phyloP scores from a whole-genome alignment of 2,113 vertebrate genomes.

The Geococcyx californianus region DNA sequence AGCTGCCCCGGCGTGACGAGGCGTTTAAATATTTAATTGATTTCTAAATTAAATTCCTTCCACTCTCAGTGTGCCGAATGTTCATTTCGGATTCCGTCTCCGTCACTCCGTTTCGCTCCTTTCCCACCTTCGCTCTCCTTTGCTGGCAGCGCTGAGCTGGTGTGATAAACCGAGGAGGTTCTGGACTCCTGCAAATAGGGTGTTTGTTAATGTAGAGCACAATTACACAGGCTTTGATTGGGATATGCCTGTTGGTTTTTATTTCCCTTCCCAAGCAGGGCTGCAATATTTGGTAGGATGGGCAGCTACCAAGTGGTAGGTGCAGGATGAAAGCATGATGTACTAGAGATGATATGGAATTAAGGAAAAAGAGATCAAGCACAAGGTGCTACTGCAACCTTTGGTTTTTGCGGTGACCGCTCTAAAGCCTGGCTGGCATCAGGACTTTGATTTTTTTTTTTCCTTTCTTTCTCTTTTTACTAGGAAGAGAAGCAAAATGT shows the following conservation, averaged over 20 bases:
- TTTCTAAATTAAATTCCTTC: not conserved
- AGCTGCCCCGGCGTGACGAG: not conserved
- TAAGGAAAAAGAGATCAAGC: not conserved
- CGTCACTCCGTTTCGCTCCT: not conserved
- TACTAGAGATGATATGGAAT: not conserved
- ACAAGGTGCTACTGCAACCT: not conserved
- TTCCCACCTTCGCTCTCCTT: not conserved
- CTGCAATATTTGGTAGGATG: not conserved
- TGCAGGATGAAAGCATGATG: not conserved
- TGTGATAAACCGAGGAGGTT: not conserved
- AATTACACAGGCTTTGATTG: not conserved
- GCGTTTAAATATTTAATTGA: not conserved
- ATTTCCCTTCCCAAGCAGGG: not conserved
- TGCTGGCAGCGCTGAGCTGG: not conserved
- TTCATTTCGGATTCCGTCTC: not conserved
- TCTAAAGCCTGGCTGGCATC: not conserved
- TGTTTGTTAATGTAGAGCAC: not conserved
- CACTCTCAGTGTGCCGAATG: not conserved
- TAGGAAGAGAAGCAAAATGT: not conserved
- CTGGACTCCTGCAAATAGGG: not conserved
- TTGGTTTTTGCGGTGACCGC: not conserved
- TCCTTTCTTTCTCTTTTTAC: not conserved
- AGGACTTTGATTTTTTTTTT: not conserved
- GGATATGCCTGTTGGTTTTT: not conserved
- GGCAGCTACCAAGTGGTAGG: not conserved